A percentile compares a stretch with the other conserved stretches of the same genome.
Evolutionary conservation across 2,113 vertebrate species (phyloP).

Genomic region (Nansenia antarctica): DNA sequence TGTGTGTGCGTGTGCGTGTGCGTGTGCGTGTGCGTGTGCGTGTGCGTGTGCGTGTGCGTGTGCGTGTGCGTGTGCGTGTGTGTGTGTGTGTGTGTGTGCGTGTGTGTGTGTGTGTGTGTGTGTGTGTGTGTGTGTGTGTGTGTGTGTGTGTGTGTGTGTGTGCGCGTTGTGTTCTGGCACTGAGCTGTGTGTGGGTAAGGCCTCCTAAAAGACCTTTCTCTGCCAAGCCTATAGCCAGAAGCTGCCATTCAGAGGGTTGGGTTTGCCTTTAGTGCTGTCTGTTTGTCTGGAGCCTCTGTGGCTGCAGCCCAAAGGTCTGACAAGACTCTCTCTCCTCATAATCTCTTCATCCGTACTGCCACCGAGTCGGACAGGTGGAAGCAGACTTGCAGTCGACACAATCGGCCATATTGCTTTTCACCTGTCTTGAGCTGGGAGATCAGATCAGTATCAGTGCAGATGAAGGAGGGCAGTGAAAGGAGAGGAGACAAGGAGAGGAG

Average conservation of each 20-base stretch:
- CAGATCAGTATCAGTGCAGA: too few species aligned
- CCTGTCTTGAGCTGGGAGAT: too few species aligned
- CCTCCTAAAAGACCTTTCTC: background rate
- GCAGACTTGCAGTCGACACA: too few species aligned
- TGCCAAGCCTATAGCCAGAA: too few species aligned
- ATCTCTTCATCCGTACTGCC: too few species aligned
- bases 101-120: background rate
- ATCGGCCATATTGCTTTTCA: too few species aligned
- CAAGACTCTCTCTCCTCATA: too few species aligned
- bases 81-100: background rate
- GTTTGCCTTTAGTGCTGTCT: background rate
- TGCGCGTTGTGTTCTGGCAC: background rate
- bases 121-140: background rate
- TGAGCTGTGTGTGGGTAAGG: conserved; percentile 5
- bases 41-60: background rate
- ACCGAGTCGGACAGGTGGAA: too few species aligned
- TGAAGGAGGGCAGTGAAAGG: too few species aligned
- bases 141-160: background rate
- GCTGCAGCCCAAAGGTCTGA: too few species aligned
- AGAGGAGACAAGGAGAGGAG: too few species aligned
- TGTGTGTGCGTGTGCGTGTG: background rate
- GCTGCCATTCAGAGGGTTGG: background rate
- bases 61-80: background rate
- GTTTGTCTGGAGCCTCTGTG: conserved; percentile 38
- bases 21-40: background rate